These are phyloP conservation scores for Falco concolor DNA, from an alignment of 2,797 vertebrate genomes.

Conservation along the genomic window DNA sequence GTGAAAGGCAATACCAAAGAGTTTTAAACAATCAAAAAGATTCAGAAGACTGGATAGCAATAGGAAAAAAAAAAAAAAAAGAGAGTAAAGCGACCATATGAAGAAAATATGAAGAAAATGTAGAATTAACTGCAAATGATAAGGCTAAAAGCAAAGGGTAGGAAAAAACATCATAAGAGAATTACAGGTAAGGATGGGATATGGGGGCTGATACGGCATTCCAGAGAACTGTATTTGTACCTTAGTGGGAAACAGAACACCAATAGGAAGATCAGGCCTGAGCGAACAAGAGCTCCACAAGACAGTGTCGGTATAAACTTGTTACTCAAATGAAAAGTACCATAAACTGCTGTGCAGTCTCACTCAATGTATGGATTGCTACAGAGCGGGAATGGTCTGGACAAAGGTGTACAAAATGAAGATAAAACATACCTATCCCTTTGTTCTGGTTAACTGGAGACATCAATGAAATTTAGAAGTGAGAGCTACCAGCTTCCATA, in stretches of 20 bases:
- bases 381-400: not conserved
- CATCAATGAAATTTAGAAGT: not conserved
- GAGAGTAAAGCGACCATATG: fast-evolving
- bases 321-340: not conserved
- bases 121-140: not conserved
- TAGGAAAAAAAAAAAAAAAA: not conserved
- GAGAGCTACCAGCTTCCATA: not conserved
- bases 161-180: not conserved
- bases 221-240: not conserved
- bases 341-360: not conserved
- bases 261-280: not conserved
- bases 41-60: not conserved
- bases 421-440: not conserved
- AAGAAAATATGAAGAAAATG: not conserved
- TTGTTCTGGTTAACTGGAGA: not conserved
- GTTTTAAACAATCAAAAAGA: not conserved
- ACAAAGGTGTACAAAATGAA: not conserved
- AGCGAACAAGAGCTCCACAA: not conserved
- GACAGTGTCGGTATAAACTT: not conserved
- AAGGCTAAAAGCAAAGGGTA: not conserved
- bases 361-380: not conserved
- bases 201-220: not conserved
- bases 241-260: not conserved
- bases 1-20: not conserved
- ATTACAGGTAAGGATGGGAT: not conserved